phyloP scores from a whole-genome alignment of 2,797 vertebrate species.

The Nyctalus aviator region DNA sequence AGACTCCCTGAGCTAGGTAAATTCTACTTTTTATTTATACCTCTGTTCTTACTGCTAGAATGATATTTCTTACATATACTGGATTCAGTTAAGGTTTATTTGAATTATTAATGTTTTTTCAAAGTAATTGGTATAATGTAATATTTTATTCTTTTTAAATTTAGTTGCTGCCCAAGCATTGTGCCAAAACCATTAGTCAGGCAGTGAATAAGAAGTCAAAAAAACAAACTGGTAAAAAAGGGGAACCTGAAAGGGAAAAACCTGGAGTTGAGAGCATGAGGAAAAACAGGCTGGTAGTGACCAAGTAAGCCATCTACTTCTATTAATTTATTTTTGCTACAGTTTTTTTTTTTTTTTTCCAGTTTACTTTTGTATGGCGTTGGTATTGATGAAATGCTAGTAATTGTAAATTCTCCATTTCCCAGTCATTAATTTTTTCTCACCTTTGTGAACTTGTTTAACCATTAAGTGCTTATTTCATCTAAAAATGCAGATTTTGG shows the following conservation, averaged over 20 bases:
- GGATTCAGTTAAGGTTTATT: conserved; percentile 22
- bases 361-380: not conserved
- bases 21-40: not conserved
- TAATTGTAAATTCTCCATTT: conserved; percentile 42
- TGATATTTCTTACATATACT: not conserved
- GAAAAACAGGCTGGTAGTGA: conserved; percentile 95
- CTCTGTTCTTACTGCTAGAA: not conserved
- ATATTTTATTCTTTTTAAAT: conserved; percentile 71
- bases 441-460: not conserved
- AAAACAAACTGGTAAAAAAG: conserved; percentile 97
- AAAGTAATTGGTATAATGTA: not conserved
- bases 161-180: conserved; percentile 98
- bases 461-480: conserved; percentile 20
- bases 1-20: not conserved
- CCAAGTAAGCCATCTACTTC: conserved; percentile 88
- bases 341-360: no score
- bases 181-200: conserved; percentile 99
- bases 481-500: conserved; percentile 8
- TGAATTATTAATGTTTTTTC: not conserved
- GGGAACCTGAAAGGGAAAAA: conserved; percentile 98
- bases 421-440: not conserved
- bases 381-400: conserved; percentile 20
- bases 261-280: conserved; percentile 99
- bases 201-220: conserved; percentile 99
- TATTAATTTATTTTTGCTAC: not conserved